Evolutionary conservation across 2,888 invertebrate genomes (phyloP).

Genomic region (Lasius platythorax): DNA sequence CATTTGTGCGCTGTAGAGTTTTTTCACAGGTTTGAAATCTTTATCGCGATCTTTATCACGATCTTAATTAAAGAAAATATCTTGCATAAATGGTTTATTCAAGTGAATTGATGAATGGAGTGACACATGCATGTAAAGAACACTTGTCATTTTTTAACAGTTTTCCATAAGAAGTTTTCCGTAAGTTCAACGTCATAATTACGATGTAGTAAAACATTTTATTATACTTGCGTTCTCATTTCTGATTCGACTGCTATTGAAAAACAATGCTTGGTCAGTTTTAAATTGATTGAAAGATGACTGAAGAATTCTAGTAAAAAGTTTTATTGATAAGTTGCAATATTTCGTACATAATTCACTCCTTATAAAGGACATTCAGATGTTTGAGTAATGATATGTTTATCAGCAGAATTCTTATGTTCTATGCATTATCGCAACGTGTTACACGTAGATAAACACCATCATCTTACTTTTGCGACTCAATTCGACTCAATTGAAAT

Average conservation of each 20-base stretch:
- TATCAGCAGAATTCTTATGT: constrained; percentile 62
- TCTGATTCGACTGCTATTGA: not conserved
- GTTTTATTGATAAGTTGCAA: constrained; percentile 38
- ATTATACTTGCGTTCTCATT: not conserved
- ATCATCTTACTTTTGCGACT: not conserved
- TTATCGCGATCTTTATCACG: not conserved
- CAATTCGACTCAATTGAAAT: not conserved
- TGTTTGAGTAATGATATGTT: constrained; percentile 70
- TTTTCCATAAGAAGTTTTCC: not conserved
- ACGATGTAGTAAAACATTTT: not conserved
- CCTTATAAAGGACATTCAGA: constrained; percentile 57
- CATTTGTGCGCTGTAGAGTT: not conserved
- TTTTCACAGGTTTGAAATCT: not conserved
- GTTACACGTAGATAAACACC: not conserved
- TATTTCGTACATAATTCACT: constrained; percentile 32
- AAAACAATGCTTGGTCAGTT: not conserved
- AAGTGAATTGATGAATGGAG: not conserved
- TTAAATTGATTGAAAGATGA: not conserved
- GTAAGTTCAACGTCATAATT: not conserved
- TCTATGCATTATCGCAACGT: constrained; percentile 15
- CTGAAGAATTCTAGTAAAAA: constrained; percentile 16
- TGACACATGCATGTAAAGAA: not conserved
- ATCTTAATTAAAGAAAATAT: not conserved
- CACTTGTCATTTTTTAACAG: not conserved
- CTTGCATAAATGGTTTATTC: not conserved